Conservation (phyloP, 2,888 invertebrate genomes). For the Cinara cedri region DNA sequence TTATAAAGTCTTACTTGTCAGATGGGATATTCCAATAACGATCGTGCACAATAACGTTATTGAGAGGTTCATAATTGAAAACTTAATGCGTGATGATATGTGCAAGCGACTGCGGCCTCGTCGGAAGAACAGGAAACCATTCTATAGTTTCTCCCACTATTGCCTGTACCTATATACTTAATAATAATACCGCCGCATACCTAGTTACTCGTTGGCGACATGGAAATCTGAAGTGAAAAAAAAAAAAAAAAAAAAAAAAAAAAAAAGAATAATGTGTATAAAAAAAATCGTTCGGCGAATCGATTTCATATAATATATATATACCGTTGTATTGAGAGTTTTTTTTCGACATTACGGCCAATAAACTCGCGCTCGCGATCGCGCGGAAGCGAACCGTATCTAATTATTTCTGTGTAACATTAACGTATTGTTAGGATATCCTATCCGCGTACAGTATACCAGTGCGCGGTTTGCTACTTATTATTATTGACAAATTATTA, state of each 20-base stretch:
- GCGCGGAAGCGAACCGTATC: conserved; percentile 3
- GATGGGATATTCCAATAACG: conserved; percentile 41
- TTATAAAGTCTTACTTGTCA: conserved; percentile 32
- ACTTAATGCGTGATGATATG: conserved; percentile 53
- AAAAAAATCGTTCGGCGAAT: conserved; percentile 28
- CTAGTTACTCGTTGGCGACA: too few relatives aligned
- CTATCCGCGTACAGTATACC: too few relatives aligned
- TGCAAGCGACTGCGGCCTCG: conserved; percentile 48
- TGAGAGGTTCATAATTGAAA: conserved; percentile 52
- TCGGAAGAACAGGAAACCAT: conserved; percentile 49
- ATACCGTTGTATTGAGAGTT: neutral
- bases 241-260: conserved; percentile 36
- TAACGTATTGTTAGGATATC: too few relatives aligned
- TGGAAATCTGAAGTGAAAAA: conserved; percentile 18
- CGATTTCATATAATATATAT: neutral
- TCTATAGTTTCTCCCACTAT: conserved; percentile 49
- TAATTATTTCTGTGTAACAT: conserved; percentile 17
- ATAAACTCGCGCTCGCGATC: too few relatives aligned
- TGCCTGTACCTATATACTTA: neutral
- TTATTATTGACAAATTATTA: too few relatives aligned
- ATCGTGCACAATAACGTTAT: conserved; percentile 28
- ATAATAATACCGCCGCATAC: neutral
- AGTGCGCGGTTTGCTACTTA: too few relatives aligned
- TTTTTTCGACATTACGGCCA: conserved; percentile 23
- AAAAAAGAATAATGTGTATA: too few relatives aligned